These are phyloP conservation scores for Drosophila dives DNA, from an alignment of 2,888 invertebrate genomes.

Conservation along the genomic window DNA sequence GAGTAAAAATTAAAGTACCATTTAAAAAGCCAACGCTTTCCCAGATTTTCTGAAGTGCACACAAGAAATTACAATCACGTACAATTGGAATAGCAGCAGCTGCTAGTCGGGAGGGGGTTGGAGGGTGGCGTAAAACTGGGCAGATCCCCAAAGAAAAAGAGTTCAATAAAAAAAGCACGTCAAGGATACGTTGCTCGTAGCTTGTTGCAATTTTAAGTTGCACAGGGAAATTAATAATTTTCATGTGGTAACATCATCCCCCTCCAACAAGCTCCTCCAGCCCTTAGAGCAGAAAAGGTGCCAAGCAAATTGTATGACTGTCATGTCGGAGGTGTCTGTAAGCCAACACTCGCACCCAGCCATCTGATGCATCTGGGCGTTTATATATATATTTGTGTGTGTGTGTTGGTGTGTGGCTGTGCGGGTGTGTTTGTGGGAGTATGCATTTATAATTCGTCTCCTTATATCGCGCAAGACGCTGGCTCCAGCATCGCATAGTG, in stretches of 20 bases:
- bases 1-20: slow-evolving; percentile 57
- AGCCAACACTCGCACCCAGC: slow-evolving; percentile 51
- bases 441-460: slow-evolving; percentile 71
- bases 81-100: slow-evolving; percentile 51
- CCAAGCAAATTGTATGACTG: slow-evolving; percentile 60
- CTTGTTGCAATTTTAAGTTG: slow-evolving; percentile 71
- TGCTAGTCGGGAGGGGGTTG: slow-evolving; percentile 5
- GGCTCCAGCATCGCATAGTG: slow-evolving; percentile 8
- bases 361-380: slow-evolving; percentile 30
- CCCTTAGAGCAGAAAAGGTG: slow-evolving; percentile 25
- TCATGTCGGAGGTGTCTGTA: slow-evolving; percentile 54
- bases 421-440: slow-evolving; percentile 23
- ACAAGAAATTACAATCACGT: slow-evolving; percentile 45
- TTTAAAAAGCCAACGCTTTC: slow-evolving; percentile 61
- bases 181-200: slow-evolving; percentile 35
- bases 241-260: slow-evolving; percentile 46
- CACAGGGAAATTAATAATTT: slow-evolving; percentile 73
- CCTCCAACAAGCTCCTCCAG: neutral
- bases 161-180: slow-evolving; percentile 41
- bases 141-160: slow-evolving; percentile 7
- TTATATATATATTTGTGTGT: neutral
- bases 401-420: neutral
- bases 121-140: neutral
- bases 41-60: slow-evolving; percentile 30
- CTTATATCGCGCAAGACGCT: slow-evolving; percentile 51